These are phyloP conservation scores for Lasioglossum lativentre DNA, from an alignment of 2,888 invertebrate species.

Conservation along the genomic window DNA sequence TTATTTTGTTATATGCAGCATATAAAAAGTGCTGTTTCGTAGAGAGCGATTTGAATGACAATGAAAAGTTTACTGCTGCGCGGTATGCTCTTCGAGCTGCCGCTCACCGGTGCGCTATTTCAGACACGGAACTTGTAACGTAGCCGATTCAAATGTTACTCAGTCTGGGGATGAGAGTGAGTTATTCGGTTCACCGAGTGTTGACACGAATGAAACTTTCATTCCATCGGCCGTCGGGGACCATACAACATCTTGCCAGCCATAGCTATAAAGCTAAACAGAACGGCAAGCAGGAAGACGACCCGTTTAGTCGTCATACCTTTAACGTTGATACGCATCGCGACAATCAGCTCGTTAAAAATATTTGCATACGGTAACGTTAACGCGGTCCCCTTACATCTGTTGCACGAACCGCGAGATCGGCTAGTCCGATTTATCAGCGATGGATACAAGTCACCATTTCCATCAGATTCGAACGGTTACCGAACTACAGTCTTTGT, in stretches of 20 bases:
- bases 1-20: neutral
- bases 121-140: neutral
- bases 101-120: neutral
- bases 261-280: neutral
- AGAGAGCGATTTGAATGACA: neutral
- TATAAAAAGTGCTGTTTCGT: neutral
- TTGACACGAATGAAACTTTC: conserved; percentile 28
- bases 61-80: neutral
- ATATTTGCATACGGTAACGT: conserved; percentile 58
- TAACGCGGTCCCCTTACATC: conserved; percentile 42
- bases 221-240: neutral
- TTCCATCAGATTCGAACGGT: neutral
- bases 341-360: conserved; percentile 42
- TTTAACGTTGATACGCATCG: conserved; percentile 49
- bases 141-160: neutral
- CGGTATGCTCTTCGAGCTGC: neutral
- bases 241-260: neutral
- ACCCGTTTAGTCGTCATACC: conserved; percentile 25
- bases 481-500: no score
- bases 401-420: conserved; percentile 48
- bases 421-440: conserved; percentile 26
- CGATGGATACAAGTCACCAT: conserved; percentile 28
- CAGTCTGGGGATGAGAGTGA: conserved; percentile 2
- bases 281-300: conserved; percentile 43
- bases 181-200: conserved; percentile 16